These are phyloP conservation scores for Oreochromis mossambicus DNA, from an alignment of 2,797 vertebrate genomes.

Conservation along the genomic window DNA sequence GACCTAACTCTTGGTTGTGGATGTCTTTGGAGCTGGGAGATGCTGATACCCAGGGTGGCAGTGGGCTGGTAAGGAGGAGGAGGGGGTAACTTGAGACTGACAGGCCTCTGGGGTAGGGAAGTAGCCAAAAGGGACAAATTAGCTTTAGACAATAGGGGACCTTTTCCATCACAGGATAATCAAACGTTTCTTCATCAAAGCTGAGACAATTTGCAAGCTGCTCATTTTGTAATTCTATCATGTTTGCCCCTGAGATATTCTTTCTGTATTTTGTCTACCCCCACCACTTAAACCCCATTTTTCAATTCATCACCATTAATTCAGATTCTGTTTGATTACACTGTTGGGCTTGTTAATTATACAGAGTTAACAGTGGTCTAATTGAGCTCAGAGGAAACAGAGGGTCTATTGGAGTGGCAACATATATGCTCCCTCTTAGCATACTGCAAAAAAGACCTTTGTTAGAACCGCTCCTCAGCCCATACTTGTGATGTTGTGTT, in stretches of 20 bases:
- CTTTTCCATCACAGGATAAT: conserved; percentile 88
- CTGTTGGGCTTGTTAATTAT: conserved; percentile 84
- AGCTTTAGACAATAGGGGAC: conserved; percentile 86
- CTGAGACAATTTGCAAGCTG: conserved; percentile 90
- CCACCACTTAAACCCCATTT: conserved; percentile 38
- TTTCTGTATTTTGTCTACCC: conserved; percentile 72
- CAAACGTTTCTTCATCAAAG: conserved; percentile 94
- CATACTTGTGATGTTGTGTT: neutral
- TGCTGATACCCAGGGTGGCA: conserved; percentile 68
- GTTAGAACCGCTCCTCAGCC: conserved; percentile 27
- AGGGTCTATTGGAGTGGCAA: conserved; percentile 55
- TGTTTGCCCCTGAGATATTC: conserved; percentile 81
- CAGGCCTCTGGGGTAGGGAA: conserved; percentile 78
- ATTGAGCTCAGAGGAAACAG: conserved; percentile 69
- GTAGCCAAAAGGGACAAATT: conserved; percentile 90
- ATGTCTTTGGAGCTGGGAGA: conserved; percentile 62
- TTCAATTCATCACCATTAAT: conserved; percentile 70
- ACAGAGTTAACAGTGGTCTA: conserved; percentile 69
- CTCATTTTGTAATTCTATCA: conserved; percentile 92
- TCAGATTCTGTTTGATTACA: conserved; percentile 81
- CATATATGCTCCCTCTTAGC: conserved; percentile 31
- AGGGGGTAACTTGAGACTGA: conserved; percentile 79
- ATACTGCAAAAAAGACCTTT: conserved; percentile 53
- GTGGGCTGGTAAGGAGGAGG: conserved; percentile 63
- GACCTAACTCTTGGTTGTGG: conserved; percentile 61